Conservation (phyloP, 2,888 invertebrate genomes). For the Sipunculus nudus region DNA sequence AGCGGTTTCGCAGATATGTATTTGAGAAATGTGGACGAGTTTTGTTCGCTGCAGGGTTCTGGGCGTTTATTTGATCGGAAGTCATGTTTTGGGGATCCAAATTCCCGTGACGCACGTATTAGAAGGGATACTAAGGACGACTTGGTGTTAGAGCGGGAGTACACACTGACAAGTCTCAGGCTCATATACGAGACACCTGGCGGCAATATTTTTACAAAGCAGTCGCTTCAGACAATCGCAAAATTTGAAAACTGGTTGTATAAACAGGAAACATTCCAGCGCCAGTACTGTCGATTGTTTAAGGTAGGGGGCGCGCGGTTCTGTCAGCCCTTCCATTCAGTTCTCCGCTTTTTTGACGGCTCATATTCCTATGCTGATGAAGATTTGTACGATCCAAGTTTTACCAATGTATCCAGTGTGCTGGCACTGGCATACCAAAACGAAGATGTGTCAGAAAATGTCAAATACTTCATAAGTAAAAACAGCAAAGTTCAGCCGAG, state of each 20-base stretch:
- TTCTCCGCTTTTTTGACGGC: conserved; percentile 29
- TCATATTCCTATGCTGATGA: conserved; percentile 9
- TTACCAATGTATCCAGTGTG: conserved; percentile 21
- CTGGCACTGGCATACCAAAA: conserved; percentile 11
- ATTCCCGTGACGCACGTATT: too few relatives aligned
- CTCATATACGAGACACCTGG: conserved; percentile 7
- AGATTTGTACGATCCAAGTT: conserved; percentile 28
- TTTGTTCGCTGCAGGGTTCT: neutral
- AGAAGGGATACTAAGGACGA: neutral
- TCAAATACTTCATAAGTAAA: conserved; percentile 18
- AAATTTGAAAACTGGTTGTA: conserved; percentile 16
- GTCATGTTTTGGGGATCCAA: conserved; percentile 1
- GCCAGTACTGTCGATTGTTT: conserved; percentile 14
- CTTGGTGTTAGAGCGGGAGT: neutral
- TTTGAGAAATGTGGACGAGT: neutral
- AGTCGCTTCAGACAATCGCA: conserved; percentile 12
- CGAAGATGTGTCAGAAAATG: neutral
- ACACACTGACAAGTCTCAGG: conserved; percentile 1
- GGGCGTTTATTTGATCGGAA: neutral
- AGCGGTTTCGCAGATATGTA: neutral
- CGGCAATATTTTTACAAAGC: conserved; percentile 20
- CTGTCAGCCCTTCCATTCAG: conserved; percentile 14
- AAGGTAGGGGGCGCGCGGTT: neutral
- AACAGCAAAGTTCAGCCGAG: conserved; percentile 7
- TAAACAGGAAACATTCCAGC: conserved; percentile 7